Conservation (phyloP, 2,888 invertebrate species). For the Caenorhabditis drosophilae region DNA sequence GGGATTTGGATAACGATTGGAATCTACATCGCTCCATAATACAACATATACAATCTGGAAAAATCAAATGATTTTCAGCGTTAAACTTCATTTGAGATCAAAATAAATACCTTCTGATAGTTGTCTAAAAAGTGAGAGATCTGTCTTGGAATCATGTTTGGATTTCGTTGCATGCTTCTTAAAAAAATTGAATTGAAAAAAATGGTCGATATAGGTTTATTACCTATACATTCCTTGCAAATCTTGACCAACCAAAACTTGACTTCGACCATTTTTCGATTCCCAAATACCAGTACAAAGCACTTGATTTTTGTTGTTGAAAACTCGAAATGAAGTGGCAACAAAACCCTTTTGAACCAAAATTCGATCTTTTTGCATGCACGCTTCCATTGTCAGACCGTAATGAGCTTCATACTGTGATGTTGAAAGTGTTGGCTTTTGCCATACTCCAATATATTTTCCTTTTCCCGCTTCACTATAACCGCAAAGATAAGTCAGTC, state of each 20-base stretch:
- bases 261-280: conserved; percentile 57
- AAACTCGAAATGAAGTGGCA: conserved; percentile 62
- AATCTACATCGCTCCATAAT: conserved; percentile 64
- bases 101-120: conserved; percentile 47
- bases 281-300: conserved; percentile 68
- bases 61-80: background rate
- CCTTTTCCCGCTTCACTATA: conserved; percentile 55
- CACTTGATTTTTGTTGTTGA: conserved; percentile 61
- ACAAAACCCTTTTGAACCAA: conserved; percentile 54
- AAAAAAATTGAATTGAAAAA: too few species aligned
- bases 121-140: conserved; percentile 60
- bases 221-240: conserved; percentile 55
- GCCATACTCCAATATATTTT: conserved; percentile 66
- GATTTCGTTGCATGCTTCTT: conserved; percentile 36
- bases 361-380: conserved; percentile 57
- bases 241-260: conserved; percentile 57
- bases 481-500: conserved; percentile 64
- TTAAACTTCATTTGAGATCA: conserved; percentile 1
- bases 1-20: conserved; percentile 61
- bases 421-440: conserved; percentile 51
- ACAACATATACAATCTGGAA: conserved; percentile 57
- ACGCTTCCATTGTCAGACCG: conserved; percentile 61
- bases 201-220: too few species aligned
- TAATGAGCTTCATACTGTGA: conserved; percentile 67
- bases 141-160: conserved; percentile 57